Conservation (phyloP, 2,113 vertebrate genomes). For the Danionella cerebrum region DNA sequence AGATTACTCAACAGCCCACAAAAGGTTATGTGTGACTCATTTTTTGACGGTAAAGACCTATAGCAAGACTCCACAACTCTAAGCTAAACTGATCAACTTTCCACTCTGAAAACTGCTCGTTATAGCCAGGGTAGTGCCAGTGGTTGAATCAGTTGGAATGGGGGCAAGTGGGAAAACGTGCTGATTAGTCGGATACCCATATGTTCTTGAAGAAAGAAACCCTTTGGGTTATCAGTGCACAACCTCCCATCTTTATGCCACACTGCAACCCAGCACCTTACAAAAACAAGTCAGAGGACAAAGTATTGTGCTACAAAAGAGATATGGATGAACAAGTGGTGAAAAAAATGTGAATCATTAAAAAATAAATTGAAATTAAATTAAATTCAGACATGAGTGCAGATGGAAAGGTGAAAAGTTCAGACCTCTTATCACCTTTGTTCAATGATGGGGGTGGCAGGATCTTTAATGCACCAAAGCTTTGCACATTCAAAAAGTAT, state of each 20-base stretch:
- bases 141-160: constrained; percentile 20
- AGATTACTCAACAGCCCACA: no score
- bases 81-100: not conserved
- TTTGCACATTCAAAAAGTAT: constrained; percentile 33
- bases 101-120: constrained; percentile 1
- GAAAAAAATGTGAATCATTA: not conserved
- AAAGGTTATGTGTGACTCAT: no score
- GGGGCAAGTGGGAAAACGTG: constrained; percentile 10
- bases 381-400: not conserved
- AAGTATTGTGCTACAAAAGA: constrained; percentile 18
- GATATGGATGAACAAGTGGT: not conserved
- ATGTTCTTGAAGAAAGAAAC: constrained; percentile 7
- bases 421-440: not conserved
- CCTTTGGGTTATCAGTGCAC: not conserved
- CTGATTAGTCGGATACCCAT: constrained; percentile 38
- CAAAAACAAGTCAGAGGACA: not conserved
- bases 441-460: not conserved
- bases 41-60: no score
- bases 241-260: not conserved
- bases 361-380: not conserved
- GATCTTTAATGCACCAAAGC: constrained; percentile 34
- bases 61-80: not conserved
- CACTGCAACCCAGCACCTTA: not conserved
- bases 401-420: not conserved
- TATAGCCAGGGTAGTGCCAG: constrained; percentile 7